These are phyloP conservation scores for Oplegnathus fasciatus DNA, from an alignment of 2,113 vertebrate species.

Conservation along the genomic window DNA sequence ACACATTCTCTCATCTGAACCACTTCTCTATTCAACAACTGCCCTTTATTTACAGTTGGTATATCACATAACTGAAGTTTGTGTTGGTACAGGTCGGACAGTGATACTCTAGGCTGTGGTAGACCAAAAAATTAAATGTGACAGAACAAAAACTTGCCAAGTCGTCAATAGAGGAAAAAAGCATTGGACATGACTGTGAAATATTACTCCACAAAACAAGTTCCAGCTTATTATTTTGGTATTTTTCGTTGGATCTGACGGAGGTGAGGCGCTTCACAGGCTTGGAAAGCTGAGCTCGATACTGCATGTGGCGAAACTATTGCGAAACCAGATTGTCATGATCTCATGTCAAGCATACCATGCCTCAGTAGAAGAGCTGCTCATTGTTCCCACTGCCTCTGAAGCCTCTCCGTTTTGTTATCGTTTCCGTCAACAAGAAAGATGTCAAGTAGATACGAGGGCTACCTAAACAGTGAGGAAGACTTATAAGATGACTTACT, in stretches of 20 bases:
- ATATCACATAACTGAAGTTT: background rate
- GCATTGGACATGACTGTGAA: background rate
- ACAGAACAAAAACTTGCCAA: background rate
- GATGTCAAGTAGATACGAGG: slow-evolving; percentile 16
- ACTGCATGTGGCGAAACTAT: slow-evolving; percentile 31
- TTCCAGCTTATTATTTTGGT: background rate
- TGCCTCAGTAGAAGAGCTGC: slow-evolving; percentile 22
- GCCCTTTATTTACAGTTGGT: background rate
- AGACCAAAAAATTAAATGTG: background rate
- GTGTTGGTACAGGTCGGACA: background rate
- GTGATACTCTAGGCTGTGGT: background rate
- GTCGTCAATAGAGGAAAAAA: background rate
- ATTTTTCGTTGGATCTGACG: background rate
- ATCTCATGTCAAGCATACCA: slow-evolving; percentile 7
- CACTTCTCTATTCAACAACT: background rate
- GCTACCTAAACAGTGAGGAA: background rate
- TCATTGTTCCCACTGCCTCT: slow-evolving; percentile 45
- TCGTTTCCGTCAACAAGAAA: background rate
- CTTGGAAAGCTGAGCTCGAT: background rate
- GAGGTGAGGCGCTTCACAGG: background rate
- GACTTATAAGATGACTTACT: background rate
- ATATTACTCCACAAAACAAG: background rate
- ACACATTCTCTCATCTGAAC: background rate
- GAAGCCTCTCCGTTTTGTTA: slow-evolving; percentile 20
- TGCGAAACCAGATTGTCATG: slow-evolving; percentile 41